Evolutionary conservation across 2,113 vertebrate genomes (phyloP).

Genomic region (Picathartes gymnocephalus): DNA sequence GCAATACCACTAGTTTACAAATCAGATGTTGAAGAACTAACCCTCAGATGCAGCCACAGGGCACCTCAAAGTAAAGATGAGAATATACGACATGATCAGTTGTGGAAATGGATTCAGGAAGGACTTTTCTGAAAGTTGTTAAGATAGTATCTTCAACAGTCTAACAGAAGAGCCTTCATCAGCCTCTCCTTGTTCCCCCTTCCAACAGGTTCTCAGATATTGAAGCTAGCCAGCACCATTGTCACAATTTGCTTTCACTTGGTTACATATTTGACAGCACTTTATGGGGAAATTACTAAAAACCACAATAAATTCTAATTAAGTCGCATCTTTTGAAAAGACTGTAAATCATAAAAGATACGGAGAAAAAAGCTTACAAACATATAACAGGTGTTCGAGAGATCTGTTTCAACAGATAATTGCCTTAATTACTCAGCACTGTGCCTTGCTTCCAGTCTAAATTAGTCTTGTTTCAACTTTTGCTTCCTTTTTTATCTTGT

Average conservation of each 20-base stretch:
- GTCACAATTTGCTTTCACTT: not conserved
- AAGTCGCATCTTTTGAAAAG: not conserved
- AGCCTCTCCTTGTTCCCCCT: no score
- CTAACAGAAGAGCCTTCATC: not conserved
- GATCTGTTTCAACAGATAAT: not conserved
- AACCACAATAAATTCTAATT: not conserved
- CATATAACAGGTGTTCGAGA: not conserved
- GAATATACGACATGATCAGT: accelerated
- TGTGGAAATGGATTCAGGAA: not conserved
- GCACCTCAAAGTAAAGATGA: not conserved
- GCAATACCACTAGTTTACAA: not conserved
- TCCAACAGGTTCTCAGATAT: not conserved
- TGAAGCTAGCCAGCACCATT: not conserved
- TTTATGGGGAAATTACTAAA: not conserved
- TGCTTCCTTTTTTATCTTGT: not conserved
- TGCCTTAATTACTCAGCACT: not conserved
- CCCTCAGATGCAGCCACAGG: not conserved
- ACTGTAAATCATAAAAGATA: not conserved
- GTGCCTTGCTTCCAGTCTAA: not conserved
- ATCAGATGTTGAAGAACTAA: not conserved
- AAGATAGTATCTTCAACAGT: not conserved
- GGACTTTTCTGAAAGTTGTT: not conserved
- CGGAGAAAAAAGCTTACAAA: not conserved
- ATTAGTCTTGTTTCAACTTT: not conserved
- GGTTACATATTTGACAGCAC: not conserved